phyloP scores from a whole-genome alignment of 2,888 invertebrate species.

The Phlogophora meticulosa region DNA sequence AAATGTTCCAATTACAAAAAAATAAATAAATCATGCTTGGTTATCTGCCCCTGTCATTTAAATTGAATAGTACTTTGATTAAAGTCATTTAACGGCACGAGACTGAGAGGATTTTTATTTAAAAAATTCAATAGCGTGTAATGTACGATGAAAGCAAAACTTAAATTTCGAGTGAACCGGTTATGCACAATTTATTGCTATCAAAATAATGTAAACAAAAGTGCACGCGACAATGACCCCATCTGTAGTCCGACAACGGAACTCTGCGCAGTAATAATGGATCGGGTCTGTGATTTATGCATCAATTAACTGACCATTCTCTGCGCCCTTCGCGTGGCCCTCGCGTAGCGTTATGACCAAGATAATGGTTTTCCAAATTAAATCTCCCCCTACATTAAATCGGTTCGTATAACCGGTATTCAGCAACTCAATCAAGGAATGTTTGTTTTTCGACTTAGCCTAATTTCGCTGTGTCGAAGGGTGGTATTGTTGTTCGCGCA shows the following conservation, averaged over 20 bases:
- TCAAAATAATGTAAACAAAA: constrained; percentile 75
- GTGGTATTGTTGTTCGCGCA: constrained; percentile 68
- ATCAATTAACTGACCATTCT: constrained; percentile 90
- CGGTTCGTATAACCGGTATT: constrained; percentile 76
- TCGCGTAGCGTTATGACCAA: constrained; percentile 62
- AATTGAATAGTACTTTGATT: constrained; percentile 58
- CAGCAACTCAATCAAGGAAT: constrained; percentile 83
- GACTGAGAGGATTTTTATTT: constrained; percentile 73
- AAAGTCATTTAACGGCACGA: constrained; percentile 72
- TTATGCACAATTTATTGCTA: constrained; percentile 74
- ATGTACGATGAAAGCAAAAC: constrained; percentile 75
- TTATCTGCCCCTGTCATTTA: constrained; percentile 35
- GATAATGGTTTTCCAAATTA: constrained; percentile 84
- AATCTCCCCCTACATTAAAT: constrained; percentile 78
- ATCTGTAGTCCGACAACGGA: constrained; percentile 80
- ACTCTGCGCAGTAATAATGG: constrained; percentile 75
- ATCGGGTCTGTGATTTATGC: constrained; percentile 84
- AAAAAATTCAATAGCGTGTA: constrained; percentile 74
- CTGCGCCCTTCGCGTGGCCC: constrained; percentile 66
- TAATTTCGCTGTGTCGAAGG: constrained; percentile 79
- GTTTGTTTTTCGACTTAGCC: constrained; percentile 87
- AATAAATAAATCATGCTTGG: constrained; percentile 39
- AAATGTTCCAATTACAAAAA: background rate
- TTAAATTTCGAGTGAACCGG: constrained; percentile 75
- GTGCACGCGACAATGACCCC: constrained; percentile 78